Conservation (phyloP, 1,140 invertebrate species). For the Bombus fervidus region DNA sequence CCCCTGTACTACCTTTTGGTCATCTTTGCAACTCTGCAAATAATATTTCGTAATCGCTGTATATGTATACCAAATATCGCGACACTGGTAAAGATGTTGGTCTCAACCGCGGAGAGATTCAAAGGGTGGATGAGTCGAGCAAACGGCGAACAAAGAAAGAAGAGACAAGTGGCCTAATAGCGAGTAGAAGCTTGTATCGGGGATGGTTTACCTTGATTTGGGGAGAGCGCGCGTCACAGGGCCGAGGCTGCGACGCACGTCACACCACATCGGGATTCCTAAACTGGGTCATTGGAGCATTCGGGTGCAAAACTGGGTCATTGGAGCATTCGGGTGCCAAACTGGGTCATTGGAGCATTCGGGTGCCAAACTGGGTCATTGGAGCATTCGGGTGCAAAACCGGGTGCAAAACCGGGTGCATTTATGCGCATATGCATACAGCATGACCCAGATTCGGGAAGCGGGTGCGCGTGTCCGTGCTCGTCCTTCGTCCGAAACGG, state of each 20-base stretch:
- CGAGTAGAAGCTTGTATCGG: conserved; percentile 30
- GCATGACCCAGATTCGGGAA: conserved; percentile 54
- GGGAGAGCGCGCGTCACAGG: conserved; percentile 55
- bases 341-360: conserved; percentile 76
- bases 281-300: conserved; percentile 76
- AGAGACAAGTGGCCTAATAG: conserved; percentile 61
- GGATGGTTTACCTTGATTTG: conserved; percentile 67
- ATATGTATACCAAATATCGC: not conserved
- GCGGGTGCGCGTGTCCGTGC: conserved; percentile 16
- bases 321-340: conserved; percentile 73
- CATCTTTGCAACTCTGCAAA: too few relatives aligned
- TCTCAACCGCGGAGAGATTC: not conserved
- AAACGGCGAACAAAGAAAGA: conserved; percentile 25
- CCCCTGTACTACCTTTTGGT: too few relatives aligned
- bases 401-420: conserved; percentile 62
- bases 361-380: conserved; percentile 75
- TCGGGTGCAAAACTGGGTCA: conserved; percentile 67
- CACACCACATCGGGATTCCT: conserved; percentile 43
- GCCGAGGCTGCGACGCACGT: conserved; percentile 58
- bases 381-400: conserved; percentile 71
- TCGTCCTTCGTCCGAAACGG: conserved; percentile 50
- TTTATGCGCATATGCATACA: conserved; percentile 63
- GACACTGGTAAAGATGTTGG: not conserved
- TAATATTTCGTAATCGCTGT: too few relatives aligned
- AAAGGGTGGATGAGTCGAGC: too few relatives aligned